Conservation (phyloP, 2,888 invertebrate genomes). For the Cybosia mesomella region DNA sequence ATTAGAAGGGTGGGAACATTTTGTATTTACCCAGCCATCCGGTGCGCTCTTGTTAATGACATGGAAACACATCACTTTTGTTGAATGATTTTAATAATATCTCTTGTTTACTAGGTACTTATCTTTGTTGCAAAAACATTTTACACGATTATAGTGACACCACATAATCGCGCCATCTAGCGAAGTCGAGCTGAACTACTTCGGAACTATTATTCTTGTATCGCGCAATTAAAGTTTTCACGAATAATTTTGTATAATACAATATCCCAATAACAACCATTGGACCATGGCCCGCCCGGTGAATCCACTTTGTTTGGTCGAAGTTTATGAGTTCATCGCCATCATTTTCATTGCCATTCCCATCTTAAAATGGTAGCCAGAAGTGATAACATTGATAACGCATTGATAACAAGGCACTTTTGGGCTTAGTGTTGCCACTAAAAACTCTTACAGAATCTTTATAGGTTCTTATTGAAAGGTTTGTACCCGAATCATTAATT, state of each 20-base stretch:
- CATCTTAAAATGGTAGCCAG: no score
- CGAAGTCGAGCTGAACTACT: not conserved
- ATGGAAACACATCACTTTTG: not conserved
- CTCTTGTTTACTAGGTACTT: not conserved
- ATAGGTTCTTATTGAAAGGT: no score
- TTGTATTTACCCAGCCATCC: slow-evolving; percentile 66
- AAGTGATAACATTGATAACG: no score
- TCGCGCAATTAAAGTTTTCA: not conserved
- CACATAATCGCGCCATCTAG: not conserved
- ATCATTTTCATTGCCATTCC: no score
- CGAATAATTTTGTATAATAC: not conserved
- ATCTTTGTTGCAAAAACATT: no score
- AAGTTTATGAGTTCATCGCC: no score
- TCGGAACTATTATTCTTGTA: not conserved
- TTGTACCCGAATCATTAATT: no score
- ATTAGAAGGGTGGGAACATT: slow-evolving; percentile 73
- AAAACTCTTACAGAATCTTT: no score
- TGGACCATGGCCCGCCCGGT: no score
- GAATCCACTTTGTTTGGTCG: no score
- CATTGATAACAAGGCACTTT: no score
- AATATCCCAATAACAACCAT: not conserved
- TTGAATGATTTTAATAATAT: not conserved
- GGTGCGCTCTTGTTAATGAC: slow-evolving; percentile 47
- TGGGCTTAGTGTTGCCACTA: no score
- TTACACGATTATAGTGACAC: not conserved